Percentiles rank a stretch among this genome's conserved stretches.
Conservation (phyloP, 2,888 invertebrate genomes). For the Linnaemya vulpina region DNA sequence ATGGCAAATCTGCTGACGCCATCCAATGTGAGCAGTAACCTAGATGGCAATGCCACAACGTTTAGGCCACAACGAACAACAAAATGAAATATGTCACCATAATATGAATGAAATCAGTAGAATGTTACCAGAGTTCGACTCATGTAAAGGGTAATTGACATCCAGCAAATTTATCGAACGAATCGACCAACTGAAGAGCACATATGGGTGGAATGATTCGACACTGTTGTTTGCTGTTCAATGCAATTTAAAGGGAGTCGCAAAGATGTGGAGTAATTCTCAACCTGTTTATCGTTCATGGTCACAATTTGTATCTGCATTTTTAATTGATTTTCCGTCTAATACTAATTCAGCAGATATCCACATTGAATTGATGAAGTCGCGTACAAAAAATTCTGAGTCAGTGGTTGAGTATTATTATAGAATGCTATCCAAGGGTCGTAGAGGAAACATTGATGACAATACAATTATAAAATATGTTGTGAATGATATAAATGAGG, state of each 20-base stretch:
- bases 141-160: slow-evolving; percentile 25
- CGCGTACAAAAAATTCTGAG: not conserved
- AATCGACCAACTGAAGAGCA: slow-evolving; percentile 55
- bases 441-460: not conserved
- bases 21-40: too few species aligned
- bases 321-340: slow-evolving; percentile 55
- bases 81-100: not conserved
- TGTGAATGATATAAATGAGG: not conserved
- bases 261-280: slow-evolving; percentile 56
- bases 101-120: slow-evolving; percentile 21
- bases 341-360: slow-evolving; percentile 51
- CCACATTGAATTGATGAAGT: slow-evolving; percentile 54
- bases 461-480: slow-evolving; percentile 18
- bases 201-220: too few species aligned
- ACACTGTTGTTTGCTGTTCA: slow-evolving; percentile 45
- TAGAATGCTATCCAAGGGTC: slow-evolving; percentile 4
- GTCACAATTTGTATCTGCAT: slow-evolving; percentile 43
- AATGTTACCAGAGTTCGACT: slow-evolving; percentile 50
- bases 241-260: slow-evolving; percentile 40
- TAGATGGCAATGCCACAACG: too few species aligned
- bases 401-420: too few species aligned
- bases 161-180: slow-evolving; percentile 51
- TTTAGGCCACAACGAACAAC: too few species aligned
- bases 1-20: too few species aligned
- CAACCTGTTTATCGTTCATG: slow-evolving; percentile 59